These are phyloP conservation scores for Aspiorhynchus laticeps DNA, from an alignment of 2,113 vertebrate species.

Conservation along the genomic window DNA sequence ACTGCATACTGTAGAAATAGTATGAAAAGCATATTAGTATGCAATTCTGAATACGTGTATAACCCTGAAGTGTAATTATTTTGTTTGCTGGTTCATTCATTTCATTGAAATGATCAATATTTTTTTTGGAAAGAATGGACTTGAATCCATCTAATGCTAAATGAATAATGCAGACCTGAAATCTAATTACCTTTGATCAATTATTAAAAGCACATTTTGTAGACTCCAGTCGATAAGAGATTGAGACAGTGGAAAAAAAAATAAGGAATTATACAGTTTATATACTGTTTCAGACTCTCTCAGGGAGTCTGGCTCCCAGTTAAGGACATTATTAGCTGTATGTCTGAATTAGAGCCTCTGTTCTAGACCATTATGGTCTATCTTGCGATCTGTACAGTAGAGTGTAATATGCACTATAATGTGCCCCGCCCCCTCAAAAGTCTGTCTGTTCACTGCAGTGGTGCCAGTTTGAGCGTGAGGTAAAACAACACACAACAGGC, in stretches of 20 bases:
- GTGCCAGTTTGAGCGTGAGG: slow-evolving; percentile 9
- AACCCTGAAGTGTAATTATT: neutral
- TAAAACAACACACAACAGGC: neutral
- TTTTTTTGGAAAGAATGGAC: slow-evolving; percentile 48
- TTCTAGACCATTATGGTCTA: neutral
- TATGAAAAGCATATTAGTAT: neutral
- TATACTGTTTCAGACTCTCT: neutral
- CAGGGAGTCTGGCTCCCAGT: neutral
- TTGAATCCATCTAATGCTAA: slow-evolving; percentile 55
- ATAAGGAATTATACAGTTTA: neutral
- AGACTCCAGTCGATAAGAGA: slow-evolving; percentile 55
- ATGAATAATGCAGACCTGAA: slow-evolving; percentile 70
- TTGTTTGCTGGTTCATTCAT: neutral
- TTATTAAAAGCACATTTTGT: slow-evolving; percentile 70
- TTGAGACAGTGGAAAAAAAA: neutral
- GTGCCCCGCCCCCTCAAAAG: neutral
- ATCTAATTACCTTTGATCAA: slow-evolving; percentile 71
- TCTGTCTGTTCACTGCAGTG: neutral
- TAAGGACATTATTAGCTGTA: neutral
- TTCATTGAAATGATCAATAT: slow-evolving; percentile 39
- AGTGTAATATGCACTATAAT: slow-evolving; percentile 11
- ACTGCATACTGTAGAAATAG: neutral
- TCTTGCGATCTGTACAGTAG: slow-evolving; percentile 2
- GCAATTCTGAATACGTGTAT: neutral
- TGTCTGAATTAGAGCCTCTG: neutral